Evolutionary conservation across 2,113 vertebrate genomes (phyloP), one percentile per base, ranked within the genome.

Genomic region (Genyomyrus donnyi): DNA sequence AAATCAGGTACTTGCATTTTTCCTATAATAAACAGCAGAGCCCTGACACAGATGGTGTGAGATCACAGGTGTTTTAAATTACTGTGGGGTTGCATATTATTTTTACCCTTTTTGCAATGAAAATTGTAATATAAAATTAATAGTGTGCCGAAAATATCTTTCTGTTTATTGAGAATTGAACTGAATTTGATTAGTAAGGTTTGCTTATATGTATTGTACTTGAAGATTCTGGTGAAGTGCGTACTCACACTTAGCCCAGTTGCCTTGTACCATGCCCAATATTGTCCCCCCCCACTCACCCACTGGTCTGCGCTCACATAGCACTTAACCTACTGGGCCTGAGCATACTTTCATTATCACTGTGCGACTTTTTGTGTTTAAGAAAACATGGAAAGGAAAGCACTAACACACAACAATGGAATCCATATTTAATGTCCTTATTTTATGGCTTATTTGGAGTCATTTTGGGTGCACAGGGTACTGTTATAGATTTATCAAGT

Each of bases 61-160:
- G 15, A 87, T 56, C 85, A 56, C 50, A 87, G 48, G 13, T 87
- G 49, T 56, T 35, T 87, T 39, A 87, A 87, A 53, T 87, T 19
- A n/a, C 85, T 87, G 15, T 87, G 31, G 27, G 31, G 50, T 53
- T 31, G 50, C n/a, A 87, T 87, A 87, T 87, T 56, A 87, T 53
- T 87, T 52, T 53, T 50, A 56, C 8, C 46, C n/a, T 27, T 8
- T 53, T 87, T 53, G 50, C 15, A 87, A 87, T 87, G 85, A 35
- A 87, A 87, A 56, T 87, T 7, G 49, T 87, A 87, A 87, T 87
- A 39, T 31, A 50, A 87, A 56, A 87, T 48, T 35, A 53, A 56
- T 87, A 53, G 45, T n/a, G 50, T 35, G 50, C 5, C 5, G 0
- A 35, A 87, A 85, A 53, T 87, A 27, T 53, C 31, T 56, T 87